Percentiles rank a stretch among this genome's conserved stretches.
These are phyloP conservation scores for Reticulitermes speratus DNA, from an alignment of 1,140 invertebrate species.

Conservation along the genomic window DNA sequence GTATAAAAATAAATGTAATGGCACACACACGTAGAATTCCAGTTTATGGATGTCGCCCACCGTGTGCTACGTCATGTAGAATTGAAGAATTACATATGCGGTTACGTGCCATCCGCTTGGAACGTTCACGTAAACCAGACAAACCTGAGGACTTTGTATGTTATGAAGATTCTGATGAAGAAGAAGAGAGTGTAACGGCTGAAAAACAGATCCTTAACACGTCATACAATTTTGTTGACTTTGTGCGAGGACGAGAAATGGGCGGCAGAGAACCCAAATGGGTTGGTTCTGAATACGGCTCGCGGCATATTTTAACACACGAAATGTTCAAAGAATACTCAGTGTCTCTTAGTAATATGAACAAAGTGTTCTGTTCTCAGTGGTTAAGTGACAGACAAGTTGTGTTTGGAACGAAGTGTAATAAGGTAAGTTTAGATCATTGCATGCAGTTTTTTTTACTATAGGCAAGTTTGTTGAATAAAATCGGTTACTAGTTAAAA, in stretches of 20 bases:
- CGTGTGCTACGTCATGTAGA: slow-evolving; percentile 66
- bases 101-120: slow-evolving; percentile 62
- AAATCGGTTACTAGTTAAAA: slow-evolving; percentile 2
- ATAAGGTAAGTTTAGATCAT: slow-evolving; percentile 67
- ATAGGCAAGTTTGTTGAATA: background rate
- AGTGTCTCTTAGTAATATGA: slow-evolving; percentile 80
- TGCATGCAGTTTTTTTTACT: background rate
- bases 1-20: slow-evolving; percentile 42
- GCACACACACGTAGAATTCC: slow-evolving; percentile 57
- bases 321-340: slow-evolving; percentile 84
- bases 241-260: slow-evolving; percentile 72
- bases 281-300: slow-evolving; percentile 75
- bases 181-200: slow-evolving; percentile 69
- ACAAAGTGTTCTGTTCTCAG: slow-evolving; percentile 95
- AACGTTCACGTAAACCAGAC: slow-evolving; percentile 73
- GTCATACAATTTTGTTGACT: slow-evolving; percentile 84
- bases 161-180: slow-evolving; percentile 82
- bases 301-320: slow-evolving; percentile 81
- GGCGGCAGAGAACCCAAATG: slow-evolving; percentile 68
- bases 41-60: slow-evolving; percentile 65
- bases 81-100: slow-evolving; percentile 70
- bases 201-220: slow-evolving; percentile 71
- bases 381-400: slow-evolving; percentile 94
- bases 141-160: slow-evolving; percentile 87
- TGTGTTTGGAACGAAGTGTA: slow-evolving; percentile 95